Percentiles rank a stretch among this genome's conserved stretches.
These are phyloP conservation scores for Callocephalon fimbriatum DNA, from an alignment of 2,113 vertebrate species.

Conservation along the genomic window DNA sequence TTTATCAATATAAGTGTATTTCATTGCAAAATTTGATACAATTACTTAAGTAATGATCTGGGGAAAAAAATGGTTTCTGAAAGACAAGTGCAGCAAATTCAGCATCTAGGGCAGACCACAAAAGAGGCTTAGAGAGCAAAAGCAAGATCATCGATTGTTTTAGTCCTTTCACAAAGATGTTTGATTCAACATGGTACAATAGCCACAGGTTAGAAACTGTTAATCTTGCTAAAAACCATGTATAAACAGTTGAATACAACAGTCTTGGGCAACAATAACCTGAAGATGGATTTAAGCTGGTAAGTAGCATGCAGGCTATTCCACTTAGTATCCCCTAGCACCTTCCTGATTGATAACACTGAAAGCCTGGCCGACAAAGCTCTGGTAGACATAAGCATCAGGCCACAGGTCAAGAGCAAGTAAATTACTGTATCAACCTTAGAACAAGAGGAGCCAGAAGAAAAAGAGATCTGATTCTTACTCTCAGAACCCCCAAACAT, in stretches of 20 bases:
- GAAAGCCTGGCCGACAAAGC: not conserved
- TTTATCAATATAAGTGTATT: not conserved
- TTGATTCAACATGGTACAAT: not conserved
- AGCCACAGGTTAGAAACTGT: not conserved
- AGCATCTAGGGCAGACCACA: not conserved
- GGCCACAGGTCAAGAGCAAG: not conserved
- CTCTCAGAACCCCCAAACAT: accelerated
- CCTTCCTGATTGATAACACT: not conserved
- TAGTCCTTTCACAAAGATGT: not conserved
- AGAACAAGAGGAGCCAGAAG: not conserved
- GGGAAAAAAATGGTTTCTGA: not conserved
- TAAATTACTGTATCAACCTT: not conserved
- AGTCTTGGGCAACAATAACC: not conserved
- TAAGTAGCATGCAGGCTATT: not conserved
- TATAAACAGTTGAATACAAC: not conserved
- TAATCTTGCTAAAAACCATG: not conserved
- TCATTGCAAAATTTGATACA: not conserved
- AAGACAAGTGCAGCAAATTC: not conserved
- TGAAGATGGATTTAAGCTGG: not conserved
- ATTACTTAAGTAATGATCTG: not conserved
- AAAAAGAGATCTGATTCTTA: not conserved
- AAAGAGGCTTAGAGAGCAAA: not conserved
- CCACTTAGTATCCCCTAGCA: no score
- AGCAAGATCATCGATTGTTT: not conserved
- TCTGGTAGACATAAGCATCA: not conserved